A percentile compares a stretch with the other conserved stretches of the same genome.
phyloP scores from a whole-genome alignment of 2,888 invertebrate species.

The Phania funesta region DNA sequence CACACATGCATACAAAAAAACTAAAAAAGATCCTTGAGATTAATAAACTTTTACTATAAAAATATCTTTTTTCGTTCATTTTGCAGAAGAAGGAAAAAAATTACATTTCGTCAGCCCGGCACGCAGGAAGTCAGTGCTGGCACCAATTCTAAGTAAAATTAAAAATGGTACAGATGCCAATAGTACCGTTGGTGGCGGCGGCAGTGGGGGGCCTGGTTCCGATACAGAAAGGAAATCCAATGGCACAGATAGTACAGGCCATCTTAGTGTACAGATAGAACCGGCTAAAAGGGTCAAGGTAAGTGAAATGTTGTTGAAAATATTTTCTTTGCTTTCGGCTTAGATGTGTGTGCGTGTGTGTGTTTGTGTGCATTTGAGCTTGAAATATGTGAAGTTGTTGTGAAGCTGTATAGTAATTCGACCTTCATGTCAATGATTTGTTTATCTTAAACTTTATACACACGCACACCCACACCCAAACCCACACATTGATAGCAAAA shows the following conservation, averaged over 20 bases:
- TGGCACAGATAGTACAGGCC: conserved; percentile 73
- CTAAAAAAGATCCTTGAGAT: conserved; percentile 28
- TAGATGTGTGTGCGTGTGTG: neutral
- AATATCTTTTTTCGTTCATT: conserved; percentile 7
- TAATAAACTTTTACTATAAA: neutral
- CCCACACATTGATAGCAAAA: neutral
- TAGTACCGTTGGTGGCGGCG: conserved; percentile 50
- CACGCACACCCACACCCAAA: neutral
- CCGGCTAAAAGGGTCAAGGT: conserved; percentile 80
- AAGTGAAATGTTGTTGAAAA: conserved; percentile 43
- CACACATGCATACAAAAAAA: neutral
- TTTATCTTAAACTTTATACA: conserved; percentile 21
- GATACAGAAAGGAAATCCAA: conserved; percentile 74
- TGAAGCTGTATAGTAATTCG: conserved; percentile 46
- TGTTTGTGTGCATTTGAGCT: conserved; percentile 19
- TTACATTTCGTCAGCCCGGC: conserved; percentile 79
- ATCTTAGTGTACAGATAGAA: conserved; percentile 78
- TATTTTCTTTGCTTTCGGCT: neutral
- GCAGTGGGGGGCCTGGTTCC: conserved; percentile 52
- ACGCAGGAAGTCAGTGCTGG: conserved; percentile 78
- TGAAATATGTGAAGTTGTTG: conserved; percentile 38
- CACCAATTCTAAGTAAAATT: conserved; percentile 79
- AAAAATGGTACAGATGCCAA: conserved; percentile 76
- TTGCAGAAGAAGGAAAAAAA: conserved; percentile 80
- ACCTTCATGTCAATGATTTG: conserved; percentile 48